Conservation (phyloP, 2,113 vertebrate genomes). For the Oreochromis tanganicae region DNA sequence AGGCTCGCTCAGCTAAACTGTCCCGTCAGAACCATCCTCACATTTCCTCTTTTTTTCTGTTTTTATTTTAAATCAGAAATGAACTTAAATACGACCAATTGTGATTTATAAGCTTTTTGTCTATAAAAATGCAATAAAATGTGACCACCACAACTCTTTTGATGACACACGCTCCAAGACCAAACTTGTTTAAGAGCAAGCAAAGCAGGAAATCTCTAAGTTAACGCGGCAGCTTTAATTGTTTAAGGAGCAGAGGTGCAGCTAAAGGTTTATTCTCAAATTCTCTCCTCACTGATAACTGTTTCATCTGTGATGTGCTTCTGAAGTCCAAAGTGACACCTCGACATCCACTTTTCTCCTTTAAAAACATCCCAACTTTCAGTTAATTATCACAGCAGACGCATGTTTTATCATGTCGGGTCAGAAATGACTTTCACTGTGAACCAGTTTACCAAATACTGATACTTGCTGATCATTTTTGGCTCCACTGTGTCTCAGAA, state of each 20-base stretch:
- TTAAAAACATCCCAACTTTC: neutral
- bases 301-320: rapidly evolving
- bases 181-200: neutral
- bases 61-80: rapidly evolving
- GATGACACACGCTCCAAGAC: rapidly evolving
- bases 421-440: neutral
- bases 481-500: neutral
- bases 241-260: neutral
- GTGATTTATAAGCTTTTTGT: neutral
- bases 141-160: rapidly evolving
- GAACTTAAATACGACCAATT: rapidly evolving
- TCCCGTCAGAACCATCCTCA: neutral
- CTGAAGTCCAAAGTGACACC: neutral
- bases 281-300: neutral
- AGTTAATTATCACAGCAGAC: neutral
- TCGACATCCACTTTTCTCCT: neutral
- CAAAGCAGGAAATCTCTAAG: neutral
- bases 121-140: neutral
- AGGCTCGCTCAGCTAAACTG: neutral
- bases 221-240: neutral
- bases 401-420: rapidly evolving
- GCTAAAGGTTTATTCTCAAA: rapidly evolving
- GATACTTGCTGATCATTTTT: neutral
- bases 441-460: rapidly evolving
- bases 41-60: rapidly evolving